A percentile compares a stretch with the other conserved stretches of the same genome.
Evolutionary conservation across 2,113 vertebrate genomes (phyloP).

Genomic region (Proteles cristata): DNA sequence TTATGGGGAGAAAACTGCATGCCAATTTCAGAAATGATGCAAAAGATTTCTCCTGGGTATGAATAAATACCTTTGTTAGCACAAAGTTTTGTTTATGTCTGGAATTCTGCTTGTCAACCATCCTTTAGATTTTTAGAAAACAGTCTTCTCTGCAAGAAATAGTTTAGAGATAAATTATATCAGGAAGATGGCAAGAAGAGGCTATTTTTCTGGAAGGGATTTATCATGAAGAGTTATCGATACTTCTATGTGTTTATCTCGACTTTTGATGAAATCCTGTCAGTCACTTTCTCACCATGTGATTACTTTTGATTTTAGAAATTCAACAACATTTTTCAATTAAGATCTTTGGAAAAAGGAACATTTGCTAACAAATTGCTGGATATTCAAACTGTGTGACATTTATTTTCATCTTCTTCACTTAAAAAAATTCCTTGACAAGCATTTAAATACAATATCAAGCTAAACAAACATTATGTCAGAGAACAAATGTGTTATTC

Average conservation of each 20-base stretch:
- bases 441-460: not conserved
- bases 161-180: conserved; percentile 15
- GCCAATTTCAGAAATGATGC: conserved; percentile 14
- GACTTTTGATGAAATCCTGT: conserved; percentile 48
- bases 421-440: not conserved
- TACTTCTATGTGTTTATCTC: not conserved
- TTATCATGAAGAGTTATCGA: not conserved
- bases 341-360: not conserved
- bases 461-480: not conserved
- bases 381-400: not conserved
- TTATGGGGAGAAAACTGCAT: not conserved
- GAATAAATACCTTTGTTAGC: conserved; percentile 41
- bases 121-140: conserved; percentile 21
- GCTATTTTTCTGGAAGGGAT: not conserved
- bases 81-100: conserved; percentile 49
- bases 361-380: not conserved
- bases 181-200: not conserved
- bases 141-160: conserved; percentile 26
- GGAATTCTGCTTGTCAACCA: conserved; percentile 58
- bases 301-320: conserved; percentile 50
- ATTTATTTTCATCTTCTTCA: not conserved
- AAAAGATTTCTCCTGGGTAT: conserved; percentile 40
- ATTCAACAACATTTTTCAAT: conserved; percentile 1
- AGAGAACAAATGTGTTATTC: not conserved
- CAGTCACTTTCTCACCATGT: not conserved